Percentiles rank a stretch among this genome's conserved stretches.
Evolutionary conservation across 2,113 vertebrate genomes (phyloP).

Genomic region (Trogon melanurus): DNA sequence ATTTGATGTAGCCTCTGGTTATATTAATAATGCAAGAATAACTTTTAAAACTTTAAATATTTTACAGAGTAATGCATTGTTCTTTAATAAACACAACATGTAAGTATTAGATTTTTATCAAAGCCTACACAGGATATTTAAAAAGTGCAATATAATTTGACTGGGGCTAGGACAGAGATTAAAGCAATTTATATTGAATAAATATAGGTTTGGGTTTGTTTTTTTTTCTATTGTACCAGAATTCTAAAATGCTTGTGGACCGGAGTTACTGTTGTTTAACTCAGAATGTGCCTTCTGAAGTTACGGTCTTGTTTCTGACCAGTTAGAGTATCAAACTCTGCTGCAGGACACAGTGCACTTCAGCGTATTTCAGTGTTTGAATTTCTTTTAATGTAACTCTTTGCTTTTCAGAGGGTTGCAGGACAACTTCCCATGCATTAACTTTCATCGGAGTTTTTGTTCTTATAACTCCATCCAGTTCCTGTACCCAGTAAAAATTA

Average conservation of each 20-base stretch:
- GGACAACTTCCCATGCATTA: constrained; percentile 3
- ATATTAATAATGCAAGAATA: constrained; percentile 12
- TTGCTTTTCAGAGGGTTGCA: constrained; percentile 4
- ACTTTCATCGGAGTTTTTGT: constrained; percentile 11
- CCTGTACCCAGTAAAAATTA: neutral
- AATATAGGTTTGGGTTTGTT: neutral
- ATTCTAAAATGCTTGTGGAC: constrained; percentile 38
- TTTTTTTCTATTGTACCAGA: constrained; percentile 26
- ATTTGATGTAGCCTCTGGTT: neutral
- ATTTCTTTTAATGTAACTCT: constrained; percentile 13
- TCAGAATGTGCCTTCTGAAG: constrained; percentile 67
- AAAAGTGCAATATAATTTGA: constrained; percentile 64
- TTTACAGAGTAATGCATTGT: constrained; percentile 18
- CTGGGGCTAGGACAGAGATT: constrained; percentile 16
- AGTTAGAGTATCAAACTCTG: neutral
- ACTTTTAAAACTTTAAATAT: constrained; percentile 37
- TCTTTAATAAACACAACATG: constrained; percentile 25
- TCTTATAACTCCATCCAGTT: neutral
- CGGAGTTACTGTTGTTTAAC: constrained; percentile 38
- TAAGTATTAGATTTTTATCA: constrained; percentile 64
- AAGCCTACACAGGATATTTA: constrained; percentile 30
- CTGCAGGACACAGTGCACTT: constrained; percentile 44
- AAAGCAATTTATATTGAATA: constrained; percentile 38
- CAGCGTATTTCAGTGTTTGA: constrained; percentile 28
- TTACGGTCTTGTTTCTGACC: neutral